Evolutionary conservation across 2,888 invertebrate species (phyloP), one percentile per base, ranked within the genome.

Genomic region (Hemithea aestivaria): DNA sequence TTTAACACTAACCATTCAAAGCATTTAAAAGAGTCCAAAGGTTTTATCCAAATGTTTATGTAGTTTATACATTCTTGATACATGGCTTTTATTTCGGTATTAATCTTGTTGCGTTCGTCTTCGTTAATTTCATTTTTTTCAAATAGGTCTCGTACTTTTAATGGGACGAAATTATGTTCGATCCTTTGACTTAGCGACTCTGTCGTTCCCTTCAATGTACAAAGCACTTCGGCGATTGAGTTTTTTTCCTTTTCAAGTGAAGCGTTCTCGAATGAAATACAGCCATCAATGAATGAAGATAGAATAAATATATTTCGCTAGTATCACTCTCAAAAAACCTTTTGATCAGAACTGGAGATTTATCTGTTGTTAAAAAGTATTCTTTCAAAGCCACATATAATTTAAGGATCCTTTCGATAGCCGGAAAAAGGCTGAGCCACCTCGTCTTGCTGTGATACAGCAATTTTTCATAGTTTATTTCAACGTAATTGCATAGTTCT

Each of bases 351-450:
- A 10, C 30, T 34, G 34, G 30, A 16, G 26, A 22, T 16, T 10
- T 22, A 16, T 24, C 10, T 10, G 26, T 22, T 33, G 48, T 35
- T 16, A 39, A 28, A 42, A 59, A 58, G 32, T 56, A 62, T 36
- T 44, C 10, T 27, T 58, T 58, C 27, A 62, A 35, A 9, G 58
- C 48, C 6, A 35, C 36, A 35, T 47, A 58, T 40, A 60, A 45
- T 25, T 56, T 52, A 20, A 58, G 31, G 8, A 59, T 53, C 33
- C 56, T 51, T 40, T 60, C 56, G 7, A 62, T 51, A 10, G 57
- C 59, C 29, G 57, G 60, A 42, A 56, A 53, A 0, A 58, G 42
- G 16, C 52, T 54, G 1, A 53, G 46, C 52, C 52, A 58, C 24
- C 56, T 22, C 1, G 56, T 60, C 27, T 58, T 56, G 38, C 43